These are phyloP conservation scores for Dreissena rostriformis DNA, from an alignment of 1,140 invertebrate species.

Conservation along the genomic window DNA sequence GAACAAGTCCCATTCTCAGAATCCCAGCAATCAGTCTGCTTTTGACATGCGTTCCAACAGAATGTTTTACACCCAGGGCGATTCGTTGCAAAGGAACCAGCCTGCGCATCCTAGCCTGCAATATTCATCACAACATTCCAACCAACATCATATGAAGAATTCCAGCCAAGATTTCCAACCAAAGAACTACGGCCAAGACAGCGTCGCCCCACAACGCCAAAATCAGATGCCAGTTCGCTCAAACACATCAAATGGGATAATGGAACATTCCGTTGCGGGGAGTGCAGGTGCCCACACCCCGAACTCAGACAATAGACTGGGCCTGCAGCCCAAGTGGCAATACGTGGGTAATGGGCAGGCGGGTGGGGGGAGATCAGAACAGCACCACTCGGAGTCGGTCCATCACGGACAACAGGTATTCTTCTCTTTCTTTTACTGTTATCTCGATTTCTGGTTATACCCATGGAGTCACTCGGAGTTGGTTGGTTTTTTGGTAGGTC, in stretches of 20 bases:
- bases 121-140: neutral
- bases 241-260: neutral
- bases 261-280: neutral
- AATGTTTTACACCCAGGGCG: constrained; percentile 16
- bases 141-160: neutral
- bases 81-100: neutral
- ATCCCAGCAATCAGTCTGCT: constrained; percentile 8
- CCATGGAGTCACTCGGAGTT: too few relatives aligned
- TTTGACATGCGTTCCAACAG: constrained; percentile 5
- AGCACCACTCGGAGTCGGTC: neutral
- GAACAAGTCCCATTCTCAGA: neutral
- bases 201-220: neutral
- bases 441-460: too few relatives aligned
- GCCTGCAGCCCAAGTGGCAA: constrained; percentile 43
- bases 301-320: constrained; percentile 23
- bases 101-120: neutral
- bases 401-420: constrained; percentile 38
- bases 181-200: neutral
- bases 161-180: neutral
- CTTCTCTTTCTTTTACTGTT: neutral
- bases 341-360: constrained; percentile 49
- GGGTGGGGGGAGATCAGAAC: neutral
- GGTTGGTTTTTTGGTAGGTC: too few relatives aligned
- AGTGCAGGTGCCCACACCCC: neutral
- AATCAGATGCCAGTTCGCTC: neutral